Conservation (phyloP, 2,888 invertebrate genomes). For the Adineta ricciae region DNA sequence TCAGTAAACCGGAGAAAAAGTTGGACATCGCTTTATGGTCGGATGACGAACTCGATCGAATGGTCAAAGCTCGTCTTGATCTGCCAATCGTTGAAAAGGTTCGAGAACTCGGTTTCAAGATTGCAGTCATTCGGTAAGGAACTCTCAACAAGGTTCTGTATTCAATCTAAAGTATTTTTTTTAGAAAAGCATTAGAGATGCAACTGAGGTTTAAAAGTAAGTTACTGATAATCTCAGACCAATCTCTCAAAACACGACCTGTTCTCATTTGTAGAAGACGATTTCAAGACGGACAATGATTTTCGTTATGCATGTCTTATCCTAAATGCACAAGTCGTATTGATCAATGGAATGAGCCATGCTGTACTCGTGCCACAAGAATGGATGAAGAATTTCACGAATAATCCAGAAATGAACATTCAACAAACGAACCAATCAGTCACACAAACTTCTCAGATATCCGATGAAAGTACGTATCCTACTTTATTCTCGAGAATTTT, state of each 20-base stretch:
- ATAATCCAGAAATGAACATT: not conserved
- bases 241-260: too few species aligned
- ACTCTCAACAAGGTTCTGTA: not conserved
- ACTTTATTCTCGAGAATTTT: not conserved
- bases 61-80: slow-evolving; percentile 3
- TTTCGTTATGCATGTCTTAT: not conserved
- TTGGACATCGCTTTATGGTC: not conserved
- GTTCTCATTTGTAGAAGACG: slow-evolving; percentile 15
- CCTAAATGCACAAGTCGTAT: not conserved
- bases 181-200: not conserved
- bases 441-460: not conserved
- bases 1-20: not conserved
- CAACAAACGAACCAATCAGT: not conserved
- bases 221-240: not conserved
- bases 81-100: not conserved
- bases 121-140: not conserved
- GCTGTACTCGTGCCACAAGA: not conserved
- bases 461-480: not conserved
- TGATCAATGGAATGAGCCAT: not conserved
- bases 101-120: not conserved
- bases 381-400: not conserved
- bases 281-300: not conserved
- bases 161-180: not conserved
- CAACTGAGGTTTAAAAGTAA: not conserved
- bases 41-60: not conserved